These are phyloP conservation scores for Spodoptera exigua DNA, from an alignment of 2,888 invertebrate genomes.

Conservation along the genomic window DNA sequence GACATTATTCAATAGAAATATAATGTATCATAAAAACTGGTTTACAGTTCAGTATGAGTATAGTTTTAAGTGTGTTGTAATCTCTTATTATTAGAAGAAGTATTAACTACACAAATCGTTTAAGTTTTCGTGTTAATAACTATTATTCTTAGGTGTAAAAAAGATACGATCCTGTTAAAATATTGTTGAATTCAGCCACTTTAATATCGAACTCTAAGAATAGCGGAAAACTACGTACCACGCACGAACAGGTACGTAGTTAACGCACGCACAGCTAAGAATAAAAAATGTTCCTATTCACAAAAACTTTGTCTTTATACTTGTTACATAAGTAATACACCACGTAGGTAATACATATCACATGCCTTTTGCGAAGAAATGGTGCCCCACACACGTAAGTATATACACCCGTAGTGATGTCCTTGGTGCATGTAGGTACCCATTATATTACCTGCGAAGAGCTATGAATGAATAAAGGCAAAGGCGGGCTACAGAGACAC, in stretches of 20 bases:
- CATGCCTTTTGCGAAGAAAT: constrained; percentile 27
- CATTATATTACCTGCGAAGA: constrained; percentile 59
- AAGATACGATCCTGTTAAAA: constrained; percentile 7
- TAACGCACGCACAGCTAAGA: constrained; percentile 64
- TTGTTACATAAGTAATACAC: constrained; percentile 57
- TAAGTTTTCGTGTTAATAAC: not conserved
- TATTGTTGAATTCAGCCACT: constrained; percentile 40
- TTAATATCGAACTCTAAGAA: constrained; percentile 60
- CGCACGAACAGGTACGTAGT: constrained; percentile 66
- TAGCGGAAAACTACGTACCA: constrained; percentile 65
- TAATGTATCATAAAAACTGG: too few species aligned
- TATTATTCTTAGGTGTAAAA: constrained; percentile 5
- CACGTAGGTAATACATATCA: constrained; percentile 51
- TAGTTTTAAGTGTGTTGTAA: too few species aligned
- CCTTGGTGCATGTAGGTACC: constrained; percentile 34
- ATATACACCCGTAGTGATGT: constrained; percentile 29
- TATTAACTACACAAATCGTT: not conserved
- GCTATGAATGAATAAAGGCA: constrained; percentile 65
- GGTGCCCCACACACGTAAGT: constrained; percentile 24
- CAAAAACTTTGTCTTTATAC: constrained; percentile 64
- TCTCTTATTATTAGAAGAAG: too few species aligned
- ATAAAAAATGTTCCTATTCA: constrained; percentile 68
- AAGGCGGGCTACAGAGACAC: constrained; percentile 48
- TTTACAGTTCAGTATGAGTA: too few species aligned
- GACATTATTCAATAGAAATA: not conserved